Conservation (phyloP, 23 tunicate genomes). For the Trididemnum miniatum region DNA sequence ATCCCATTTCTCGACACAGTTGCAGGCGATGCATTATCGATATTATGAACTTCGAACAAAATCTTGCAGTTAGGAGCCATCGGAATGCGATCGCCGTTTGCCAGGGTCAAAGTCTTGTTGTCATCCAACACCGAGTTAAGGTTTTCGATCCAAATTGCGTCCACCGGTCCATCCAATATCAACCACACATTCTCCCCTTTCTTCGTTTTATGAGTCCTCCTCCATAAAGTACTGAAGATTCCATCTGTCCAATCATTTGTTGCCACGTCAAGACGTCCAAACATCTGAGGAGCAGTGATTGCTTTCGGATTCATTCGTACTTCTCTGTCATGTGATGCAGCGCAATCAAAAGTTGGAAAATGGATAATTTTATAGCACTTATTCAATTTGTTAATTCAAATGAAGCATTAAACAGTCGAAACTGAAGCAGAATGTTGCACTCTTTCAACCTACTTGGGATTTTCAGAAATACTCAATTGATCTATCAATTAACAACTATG, state of each 20-base stretch:
- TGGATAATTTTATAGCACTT: too few relatives aligned
- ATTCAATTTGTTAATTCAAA: neutral
- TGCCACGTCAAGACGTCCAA: slow-evolving; percentile 96
- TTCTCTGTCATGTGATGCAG: too few relatives aligned
- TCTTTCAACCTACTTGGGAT: too few relatives aligned
- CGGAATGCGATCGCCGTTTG: slow-evolving; percentile 96
- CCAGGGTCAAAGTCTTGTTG: slow-evolving; percentile 97
- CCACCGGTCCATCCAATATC: slow-evolving; percentile 96
- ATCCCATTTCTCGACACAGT: slow-evolving; percentile 98
- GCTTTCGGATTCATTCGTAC: slow-evolving; percentile 99
- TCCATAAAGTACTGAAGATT: slow-evolving; percentile 95
- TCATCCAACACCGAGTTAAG: slow-evolving; percentile 98
- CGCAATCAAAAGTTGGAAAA: too few relatives aligned
- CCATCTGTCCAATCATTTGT: slow-evolving; percentile 99
- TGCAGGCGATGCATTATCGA: slow-evolving; percentile 99
- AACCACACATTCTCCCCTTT: slow-evolving; percentile 96
- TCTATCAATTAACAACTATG: too few relatives aligned
- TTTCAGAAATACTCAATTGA: too few relatives aligned
- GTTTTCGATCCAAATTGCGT: slow-evolving; percentile 99
- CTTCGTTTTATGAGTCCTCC: slow-evolving; percentile 93
- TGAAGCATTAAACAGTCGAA: neutral
- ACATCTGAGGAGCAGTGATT: slow-evolving; percentile 99
- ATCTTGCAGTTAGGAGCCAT: slow-evolving; percentile 98
- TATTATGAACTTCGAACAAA: slow-evolving; percentile 96
- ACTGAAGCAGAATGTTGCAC: too few relatives aligned